phyloP scores from a whole-genome alignment of 2,888 invertebrate genomes.

The Strigamia maritima region DNA sequence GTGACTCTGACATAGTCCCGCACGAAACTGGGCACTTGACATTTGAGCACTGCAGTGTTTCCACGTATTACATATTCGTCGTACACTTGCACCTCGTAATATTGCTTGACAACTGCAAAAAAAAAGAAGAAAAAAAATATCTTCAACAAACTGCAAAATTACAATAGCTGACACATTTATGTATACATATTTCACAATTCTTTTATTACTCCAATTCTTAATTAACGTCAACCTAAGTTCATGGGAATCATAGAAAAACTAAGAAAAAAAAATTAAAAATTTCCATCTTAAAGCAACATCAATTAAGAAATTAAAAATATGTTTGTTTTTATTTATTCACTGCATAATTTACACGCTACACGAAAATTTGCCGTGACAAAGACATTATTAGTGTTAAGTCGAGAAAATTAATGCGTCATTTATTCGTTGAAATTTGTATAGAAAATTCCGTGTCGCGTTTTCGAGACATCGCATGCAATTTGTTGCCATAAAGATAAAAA shows the following conservation, averaged over 20 bases:
- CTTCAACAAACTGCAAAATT: too few relatives aligned
- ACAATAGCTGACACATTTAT: too few relatives aligned
- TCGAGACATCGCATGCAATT: neutral
- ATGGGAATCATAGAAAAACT: too few relatives aligned
- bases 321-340: neutral
- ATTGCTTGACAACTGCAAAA: constrained; percentile 70
- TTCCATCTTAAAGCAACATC: neutral
- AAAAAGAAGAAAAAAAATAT: constrained; percentile 34
- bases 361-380: too few relatives aligned
- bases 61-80: constrained; percentile 88
- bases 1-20: constrained; percentile 46
- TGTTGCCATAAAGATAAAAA: neutral
- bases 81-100: constrained; percentile 77
- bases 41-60: constrained; percentile 71
- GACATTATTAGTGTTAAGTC: neutral
- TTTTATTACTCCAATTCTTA: neutral
- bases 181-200: too few relatives aligned
- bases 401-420: neutral
- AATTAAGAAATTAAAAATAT: neutral
- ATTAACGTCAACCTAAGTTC: neutral
- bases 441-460: neutral
- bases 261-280: too few relatives aligned
- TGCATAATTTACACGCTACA: too few relatives aligned
- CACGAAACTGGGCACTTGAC: constrained; percentile 49
- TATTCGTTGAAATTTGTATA: neutral